Evolutionary conservation across 2,888 invertebrate species (phyloP).

Genomic region (Pseudanteris insignis): DNA sequence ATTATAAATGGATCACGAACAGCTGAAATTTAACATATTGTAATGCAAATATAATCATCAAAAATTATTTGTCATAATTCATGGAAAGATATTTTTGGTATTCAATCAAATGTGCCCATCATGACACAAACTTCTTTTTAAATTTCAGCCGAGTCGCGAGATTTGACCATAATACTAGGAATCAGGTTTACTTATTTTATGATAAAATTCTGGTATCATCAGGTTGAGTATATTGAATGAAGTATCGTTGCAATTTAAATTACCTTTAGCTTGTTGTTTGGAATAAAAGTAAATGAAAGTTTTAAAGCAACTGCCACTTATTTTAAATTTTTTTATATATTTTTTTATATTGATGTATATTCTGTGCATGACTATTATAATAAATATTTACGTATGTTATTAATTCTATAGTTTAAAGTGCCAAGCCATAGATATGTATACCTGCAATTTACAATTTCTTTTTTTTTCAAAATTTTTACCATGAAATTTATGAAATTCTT

Average conservation of each 20-base stretch:
- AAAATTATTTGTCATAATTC: no score
- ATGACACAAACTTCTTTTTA: no score
- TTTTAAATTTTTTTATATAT: no score
- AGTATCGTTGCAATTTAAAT: conserved; percentile 48
- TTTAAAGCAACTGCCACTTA: no score
- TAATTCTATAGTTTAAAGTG: conserved; percentile 8
- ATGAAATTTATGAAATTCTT: conserved; percentile 44
- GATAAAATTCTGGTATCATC: conserved; percentile 49
- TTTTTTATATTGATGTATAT: conserved; percentile 9
- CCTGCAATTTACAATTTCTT: conserved; percentile 22
- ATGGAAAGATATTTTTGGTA: no score
- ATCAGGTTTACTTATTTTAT: conserved; percentile 51
- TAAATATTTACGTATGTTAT: neutral
- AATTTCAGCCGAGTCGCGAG: conserved; percentile 38
- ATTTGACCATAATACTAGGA: conserved; percentile 45
- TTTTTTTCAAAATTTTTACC: neutral
- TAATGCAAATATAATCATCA: neutral
- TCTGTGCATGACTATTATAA: no score
- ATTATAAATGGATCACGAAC: neutral
- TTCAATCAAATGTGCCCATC: no score
- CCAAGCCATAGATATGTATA: conserved; percentile 28
- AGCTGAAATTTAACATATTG: conserved; percentile 18
- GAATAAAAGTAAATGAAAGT: no score
- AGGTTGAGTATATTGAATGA: conserved; percentile 60
- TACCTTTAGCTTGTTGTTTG: conserved; percentile 5